phyloP scores from a whole-genome alignment of 1,140 invertebrate species.

The Camponotus vicinus region DNA sequence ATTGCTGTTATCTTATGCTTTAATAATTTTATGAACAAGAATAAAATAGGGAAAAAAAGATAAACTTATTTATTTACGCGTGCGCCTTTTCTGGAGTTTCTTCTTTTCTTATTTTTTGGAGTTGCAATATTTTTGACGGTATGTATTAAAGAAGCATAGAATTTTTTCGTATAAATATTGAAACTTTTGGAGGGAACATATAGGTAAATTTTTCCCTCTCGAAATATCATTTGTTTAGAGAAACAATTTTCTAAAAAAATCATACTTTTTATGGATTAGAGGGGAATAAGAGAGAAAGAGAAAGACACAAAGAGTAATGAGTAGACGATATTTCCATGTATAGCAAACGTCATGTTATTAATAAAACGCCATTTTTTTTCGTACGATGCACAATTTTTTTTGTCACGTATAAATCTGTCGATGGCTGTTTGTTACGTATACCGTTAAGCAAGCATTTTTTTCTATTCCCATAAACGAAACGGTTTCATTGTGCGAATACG shows the following conservation, averaged over 20 bases:
- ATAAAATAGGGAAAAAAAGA: too few species aligned
- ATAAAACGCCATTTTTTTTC: constrained; percentile 17
- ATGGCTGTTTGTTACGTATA: constrained; percentile 10
- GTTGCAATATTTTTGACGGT: too few species aligned
- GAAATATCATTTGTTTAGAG: neutral
- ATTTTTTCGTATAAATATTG: too few species aligned
- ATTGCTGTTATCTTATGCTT: too few species aligned
- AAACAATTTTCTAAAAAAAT: neutral
- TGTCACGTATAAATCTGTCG: too few species aligned
- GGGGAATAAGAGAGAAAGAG: too few species aligned
- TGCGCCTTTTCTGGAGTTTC: too few species aligned
- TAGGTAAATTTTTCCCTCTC: neutral
- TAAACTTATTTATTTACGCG: too few species aligned
- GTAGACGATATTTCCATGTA: neutral
- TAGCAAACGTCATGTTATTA: constrained; percentile 36
- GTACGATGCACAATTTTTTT: neutral
- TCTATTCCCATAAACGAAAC: constrained; percentile 42
- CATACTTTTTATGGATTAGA: too few species aligned
- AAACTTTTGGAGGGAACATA: neutral
- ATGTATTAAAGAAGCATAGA: neutral
- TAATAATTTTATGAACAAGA: too few species aligned
- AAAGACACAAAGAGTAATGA: too few species aligned
- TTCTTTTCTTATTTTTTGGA: too few species aligned
- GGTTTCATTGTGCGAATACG: constrained; percentile 24
- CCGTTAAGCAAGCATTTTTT: constrained; percentile 43